phyloP scores from a whole-genome alignment of 1,140 invertebrate genomes.

The Notospermus geniculatus region DNA sequence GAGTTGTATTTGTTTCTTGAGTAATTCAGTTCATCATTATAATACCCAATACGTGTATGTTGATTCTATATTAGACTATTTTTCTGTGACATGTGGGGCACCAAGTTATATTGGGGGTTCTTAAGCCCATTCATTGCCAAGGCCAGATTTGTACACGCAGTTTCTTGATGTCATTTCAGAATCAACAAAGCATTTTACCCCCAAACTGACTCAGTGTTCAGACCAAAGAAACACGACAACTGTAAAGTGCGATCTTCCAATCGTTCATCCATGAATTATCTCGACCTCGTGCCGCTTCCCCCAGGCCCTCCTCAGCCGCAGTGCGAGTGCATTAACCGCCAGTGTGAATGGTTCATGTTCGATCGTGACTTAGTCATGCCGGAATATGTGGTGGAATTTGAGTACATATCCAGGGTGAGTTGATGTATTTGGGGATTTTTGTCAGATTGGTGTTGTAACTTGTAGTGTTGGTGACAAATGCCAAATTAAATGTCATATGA shows the following conservation, averaged over 20 bases:
- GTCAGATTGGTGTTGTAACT: too few relatives aligned
- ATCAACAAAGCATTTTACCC: slow-evolving; percentile 36
- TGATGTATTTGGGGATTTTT: background rate
- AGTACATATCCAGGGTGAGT: slow-evolving; percentile 53
- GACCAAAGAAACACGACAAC: slow-evolving; percentile 35
- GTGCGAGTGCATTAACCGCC: slow-evolving; percentile 52
- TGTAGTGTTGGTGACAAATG: too few relatives aligned
- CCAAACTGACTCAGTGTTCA: slow-evolving; percentile 47
- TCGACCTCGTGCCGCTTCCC: background rate
- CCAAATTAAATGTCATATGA: too few relatives aligned
- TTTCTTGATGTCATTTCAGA: slow-evolving; percentile 22
- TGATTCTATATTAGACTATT: slow-evolving; percentile 9
- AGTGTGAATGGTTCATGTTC: slow-evolving; percentile 56
- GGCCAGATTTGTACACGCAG: background rate
- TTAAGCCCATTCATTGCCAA: too few relatives aligned
- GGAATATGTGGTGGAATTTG: slow-evolving; percentile 55
- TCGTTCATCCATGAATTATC: background rate
- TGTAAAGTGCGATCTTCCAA: background rate
- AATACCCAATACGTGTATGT: background rate
- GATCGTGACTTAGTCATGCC: slow-evolving; percentile 51
- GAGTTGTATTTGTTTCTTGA: slow-evolving; percentile 1
- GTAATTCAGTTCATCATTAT: background rate
- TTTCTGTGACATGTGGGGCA: too few relatives aligned
- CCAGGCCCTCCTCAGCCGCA: background rate
- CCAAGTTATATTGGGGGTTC: too few relatives aligned